Evolutionary conservation across 2,797 vertebrate species (phyloP).

Genomic region (Phalanger gymnotis): DNA sequence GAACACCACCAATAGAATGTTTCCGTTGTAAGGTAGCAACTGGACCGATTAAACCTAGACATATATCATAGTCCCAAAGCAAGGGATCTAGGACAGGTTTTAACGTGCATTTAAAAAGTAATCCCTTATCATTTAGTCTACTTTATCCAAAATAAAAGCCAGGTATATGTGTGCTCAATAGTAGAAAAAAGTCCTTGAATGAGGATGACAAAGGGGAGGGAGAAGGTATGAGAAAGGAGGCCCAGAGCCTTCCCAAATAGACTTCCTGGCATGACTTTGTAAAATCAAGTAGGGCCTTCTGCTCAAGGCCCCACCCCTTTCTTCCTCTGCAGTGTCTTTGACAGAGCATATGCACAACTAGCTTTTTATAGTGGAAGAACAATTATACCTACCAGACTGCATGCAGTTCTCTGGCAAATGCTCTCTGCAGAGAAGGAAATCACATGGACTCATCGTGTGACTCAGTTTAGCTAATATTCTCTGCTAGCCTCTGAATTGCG

Average conservation of each 20-base stretch:
- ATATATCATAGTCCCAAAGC: not conserved
- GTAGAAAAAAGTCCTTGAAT: constrained; percentile 22
- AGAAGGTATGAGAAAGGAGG: not conserved
- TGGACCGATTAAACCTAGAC: constrained; percentile 59
- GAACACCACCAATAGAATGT: constrained; percentile 64
- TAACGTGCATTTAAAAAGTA: constrained; percentile 24
- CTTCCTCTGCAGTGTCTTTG: constrained; percentile 51
- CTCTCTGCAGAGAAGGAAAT: not conserved
- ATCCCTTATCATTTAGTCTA: constrained; percentile 6
- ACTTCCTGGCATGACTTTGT: constrained; percentile 28
- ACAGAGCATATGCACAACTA: constrained; percentile 51
- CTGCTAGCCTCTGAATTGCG: not conserved
- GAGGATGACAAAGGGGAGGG: constrained; percentile 17
- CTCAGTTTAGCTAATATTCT: not conserved
- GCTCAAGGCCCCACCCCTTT: constrained; percentile 58
- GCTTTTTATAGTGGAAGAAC: constrained; percentile 73
- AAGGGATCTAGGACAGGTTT: not conserved
- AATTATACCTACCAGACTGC: constrained; percentile 70
- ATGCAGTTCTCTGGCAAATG: constrained; percentile 52
- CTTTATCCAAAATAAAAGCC: constrained; percentile 52
- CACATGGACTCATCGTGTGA: not conserved
- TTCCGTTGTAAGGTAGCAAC: constrained; percentile 70
- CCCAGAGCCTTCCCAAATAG: not conserved
- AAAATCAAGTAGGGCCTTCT: not conserved
- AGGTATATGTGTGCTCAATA: not conserved